Conservation (phyloP, 2,113 vertebrate species). For the Piprites chloris region DNA sequence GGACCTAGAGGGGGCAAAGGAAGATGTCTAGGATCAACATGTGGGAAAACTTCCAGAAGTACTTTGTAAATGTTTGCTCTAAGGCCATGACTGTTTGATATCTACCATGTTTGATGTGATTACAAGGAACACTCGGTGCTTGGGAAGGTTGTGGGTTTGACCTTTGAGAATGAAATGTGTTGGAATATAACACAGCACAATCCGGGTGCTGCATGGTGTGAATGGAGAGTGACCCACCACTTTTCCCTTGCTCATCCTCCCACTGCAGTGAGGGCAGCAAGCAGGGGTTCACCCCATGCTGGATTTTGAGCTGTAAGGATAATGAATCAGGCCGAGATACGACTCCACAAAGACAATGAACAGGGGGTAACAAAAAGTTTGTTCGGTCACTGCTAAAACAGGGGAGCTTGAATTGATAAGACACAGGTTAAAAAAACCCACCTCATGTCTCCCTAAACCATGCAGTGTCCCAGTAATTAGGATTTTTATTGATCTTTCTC, state of each 20-base stretch:
- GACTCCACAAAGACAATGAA: not conserved
- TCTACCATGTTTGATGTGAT: accelerated
- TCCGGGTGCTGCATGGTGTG: not conserved
- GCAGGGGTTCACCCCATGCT: not conserved
- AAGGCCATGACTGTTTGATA: not conserved
- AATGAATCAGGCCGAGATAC: not conserved
- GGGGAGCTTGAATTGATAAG: not conserved
- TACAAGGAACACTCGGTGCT: not conserved
- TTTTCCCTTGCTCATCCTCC: not conserved
- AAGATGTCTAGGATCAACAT: not conserved
- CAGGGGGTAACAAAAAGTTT: not conserved
- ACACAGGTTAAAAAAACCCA: not conserved
- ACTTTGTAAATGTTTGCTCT: not conserved
- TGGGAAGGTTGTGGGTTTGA: not conserved
- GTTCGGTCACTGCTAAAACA: not conserved
- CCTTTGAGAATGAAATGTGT: not conserved
- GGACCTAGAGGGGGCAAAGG: not conserved
- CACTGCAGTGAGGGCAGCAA: not conserved
- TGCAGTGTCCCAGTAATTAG: not conserved
- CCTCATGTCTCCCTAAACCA: not conserved
- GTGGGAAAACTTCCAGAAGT: not conserved
- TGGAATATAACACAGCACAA: no score
- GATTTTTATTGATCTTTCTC: not conserved
- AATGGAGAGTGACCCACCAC: not conserved
- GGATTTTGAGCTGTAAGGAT: not conserved